Conservation (phyloP, 37 sponge, comb jelly and placozoan species). For the Theonella swinhoei region DNA sequence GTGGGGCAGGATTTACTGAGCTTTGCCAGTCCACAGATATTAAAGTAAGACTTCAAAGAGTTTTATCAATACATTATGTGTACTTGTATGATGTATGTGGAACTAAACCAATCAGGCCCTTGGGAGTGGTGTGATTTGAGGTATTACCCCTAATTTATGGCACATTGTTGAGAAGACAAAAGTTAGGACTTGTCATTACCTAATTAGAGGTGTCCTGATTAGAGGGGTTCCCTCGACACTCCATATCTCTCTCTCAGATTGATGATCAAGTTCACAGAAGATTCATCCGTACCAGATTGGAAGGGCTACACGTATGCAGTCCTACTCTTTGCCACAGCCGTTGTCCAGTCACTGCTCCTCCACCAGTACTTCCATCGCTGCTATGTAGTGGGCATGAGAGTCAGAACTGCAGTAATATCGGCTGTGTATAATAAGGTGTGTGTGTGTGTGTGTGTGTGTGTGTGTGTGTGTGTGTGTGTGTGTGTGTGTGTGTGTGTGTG, state of each 20-base stretch:
- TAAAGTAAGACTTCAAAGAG: conserved; percentile 64
- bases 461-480: too few relatives aligned
- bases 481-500: too few relatives aligned
- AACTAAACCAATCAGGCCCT: too few relatives aligned
- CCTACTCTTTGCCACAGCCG: conserved; percentile 72
- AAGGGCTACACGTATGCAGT: conserved; percentile 79
- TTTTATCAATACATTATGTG: too few relatives aligned
- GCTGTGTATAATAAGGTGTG: conserved; percentile 83
- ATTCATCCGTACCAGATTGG: conserved; percentile 64
- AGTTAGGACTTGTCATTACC: too few relatives aligned
- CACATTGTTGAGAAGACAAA: too few relatives aligned
- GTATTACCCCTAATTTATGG: background rate
- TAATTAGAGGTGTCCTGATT: too few relatives aligned
- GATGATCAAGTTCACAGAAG: conserved; percentile 60
- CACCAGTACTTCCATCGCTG: conserved; percentile 88
- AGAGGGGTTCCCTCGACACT: too few relatives aligned
- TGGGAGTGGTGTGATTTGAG: background rate
- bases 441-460: background rate
- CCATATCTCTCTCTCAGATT: conserved; percentile 42
- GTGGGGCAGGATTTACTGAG: conserved; percentile 61
- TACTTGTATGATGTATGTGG: too few relatives aligned
- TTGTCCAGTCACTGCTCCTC: conserved; percentile 75
- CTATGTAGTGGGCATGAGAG: conserved; percentile 71
- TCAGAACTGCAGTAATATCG: conserved; percentile 69
- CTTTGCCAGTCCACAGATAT: conserved; percentile 85